Evolutionary conservation across 2,797 vertebrate species (phyloP).

Genomic region (Sebastes flavidus): DNA sequence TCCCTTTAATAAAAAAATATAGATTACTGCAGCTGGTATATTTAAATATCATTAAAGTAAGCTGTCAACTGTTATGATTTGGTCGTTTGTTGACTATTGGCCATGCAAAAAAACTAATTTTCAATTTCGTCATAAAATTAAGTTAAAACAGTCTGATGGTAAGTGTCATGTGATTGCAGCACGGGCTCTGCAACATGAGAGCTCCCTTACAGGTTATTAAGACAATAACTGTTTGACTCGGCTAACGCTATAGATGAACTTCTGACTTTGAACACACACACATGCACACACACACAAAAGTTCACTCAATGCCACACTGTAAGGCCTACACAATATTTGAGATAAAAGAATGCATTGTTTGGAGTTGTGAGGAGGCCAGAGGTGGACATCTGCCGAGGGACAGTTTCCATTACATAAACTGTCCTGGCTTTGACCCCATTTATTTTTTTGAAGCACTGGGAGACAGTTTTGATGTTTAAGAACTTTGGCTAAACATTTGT

Average conservation of each 20-base stretch:
- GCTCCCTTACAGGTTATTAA: slow-evolving; percentile 10
- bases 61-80: background rate
- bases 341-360: slow-evolving; percentile 62
- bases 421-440: slow-evolving; percentile 13
- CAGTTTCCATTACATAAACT: slow-evolving; percentile 68
- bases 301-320: slow-evolving; percentile 26
- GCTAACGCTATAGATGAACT: slow-evolving; percentile 19
- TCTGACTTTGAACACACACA: slow-evolving; percentile 18
- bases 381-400: slow-evolving; percentile 65
- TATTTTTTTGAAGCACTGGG: background rate
- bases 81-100: background rate
- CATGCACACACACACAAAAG: background rate
- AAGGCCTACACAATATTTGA: slow-evolving; percentile 33
- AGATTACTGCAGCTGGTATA: background rate
- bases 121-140: background rate
- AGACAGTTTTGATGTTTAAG: background rate
- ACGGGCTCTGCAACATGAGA: background rate
- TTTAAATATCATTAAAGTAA: background rate
- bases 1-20: background rate
- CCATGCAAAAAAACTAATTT: no score
- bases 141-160: background rate
- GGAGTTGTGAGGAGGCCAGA: slow-evolving; percentile 47
- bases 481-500: background rate
- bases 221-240: background rate
- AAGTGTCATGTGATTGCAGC: background rate